Base-by-base conservation (phyloP, 2,113 vertebrate species). In the Stigmatopora nigra region DNA sequence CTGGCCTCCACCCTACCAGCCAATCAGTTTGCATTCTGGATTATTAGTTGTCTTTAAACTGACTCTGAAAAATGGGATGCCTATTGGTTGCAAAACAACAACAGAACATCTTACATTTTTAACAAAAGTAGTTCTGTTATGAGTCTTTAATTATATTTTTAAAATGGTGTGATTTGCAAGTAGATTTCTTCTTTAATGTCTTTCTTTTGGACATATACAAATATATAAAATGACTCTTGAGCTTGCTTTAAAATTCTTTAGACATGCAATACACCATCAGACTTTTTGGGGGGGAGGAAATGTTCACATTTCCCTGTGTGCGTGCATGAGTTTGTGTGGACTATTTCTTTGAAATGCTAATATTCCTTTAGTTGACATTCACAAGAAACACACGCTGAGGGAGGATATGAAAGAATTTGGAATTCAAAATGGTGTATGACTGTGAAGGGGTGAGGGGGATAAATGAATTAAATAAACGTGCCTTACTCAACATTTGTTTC, bases 301-400 rank as follows among this genome's bases (percentile, higher is more conserved):
- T 31, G 5, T 31, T 25, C 31, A 13, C 25, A 22, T 22, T 22
- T 31, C 31, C 22, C 22, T 56, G 22, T 25, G 20, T 31, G 53
- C 7, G 52, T 15, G 22, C 0, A 11, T 6, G 51, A 13, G 20
- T 31, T 4, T 56, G 22, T 31, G 19, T 22, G 5, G 51, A 56
- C 22, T 15, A 56, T 56, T 31, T 31, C 53, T 56, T 56, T 56
- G 53, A 56, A 56, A 56, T 56, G 53, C 22, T 56, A 56, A 56
- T 56, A 22, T 56, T 56, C 53, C 14, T 56, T 56, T 56, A 31
- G 53, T 56, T 56, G 53, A 56, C 53, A 56, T 56, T 56, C 53
- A 56, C 53, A 56, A 56, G 53, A 56, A 56, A 56, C 53, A 31
- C 53, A 56, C 2, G 22, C 22, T 56, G 22, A 56, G 53, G 22